phyloP scores from a whole-genome alignment of 2,888 invertebrate genomes.

The Allophyes oxyacanthae region DNA sequence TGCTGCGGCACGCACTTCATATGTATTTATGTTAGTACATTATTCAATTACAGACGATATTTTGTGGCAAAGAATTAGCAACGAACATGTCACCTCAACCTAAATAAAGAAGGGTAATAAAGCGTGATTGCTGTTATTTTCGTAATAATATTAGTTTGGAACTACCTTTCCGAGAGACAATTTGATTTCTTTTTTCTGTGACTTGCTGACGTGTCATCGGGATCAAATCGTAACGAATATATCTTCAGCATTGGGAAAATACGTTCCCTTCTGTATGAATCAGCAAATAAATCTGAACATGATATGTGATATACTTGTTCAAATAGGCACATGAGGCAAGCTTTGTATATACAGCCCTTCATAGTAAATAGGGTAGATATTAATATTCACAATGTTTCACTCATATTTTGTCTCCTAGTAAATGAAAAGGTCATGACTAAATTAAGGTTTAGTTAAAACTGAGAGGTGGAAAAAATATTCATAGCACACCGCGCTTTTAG shows the following conservation, averaged over 20 bases:
- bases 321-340: constrained; percentile 22
- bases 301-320: constrained; percentile 36
- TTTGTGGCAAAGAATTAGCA: constrained; percentile 36
- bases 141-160: constrained; percentile 47
- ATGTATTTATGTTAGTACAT: constrained; percentile 19
- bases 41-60: constrained; percentile 32
- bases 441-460: constrained; percentile 56
- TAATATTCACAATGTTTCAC: constrained; percentile 24
- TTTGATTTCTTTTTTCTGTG: constrained; percentile 61
- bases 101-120: constrained; percentile 32
- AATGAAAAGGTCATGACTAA: constrained; percentile 48
- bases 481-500: constrained; percentile 40
- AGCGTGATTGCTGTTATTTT: constrained; percentile 51
- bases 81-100: constrained; percentile 35
- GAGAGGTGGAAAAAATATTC: constrained; percentile 34
- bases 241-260: constrained; percentile 50
- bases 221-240: constrained; percentile 59
- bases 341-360: constrained; percentile 27
- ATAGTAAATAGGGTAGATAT: constrained; percentile 33
- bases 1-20: constrained; percentile 34
- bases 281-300: constrained; percentile 58
- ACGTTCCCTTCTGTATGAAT: constrained; percentile 55
- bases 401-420: constrained; percentile 32
- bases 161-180: constrained; percentile 43
- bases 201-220: constrained; percentile 60